These are phyloP conservation scores for Vanacampus margaritifer DNA, from an alignment of 2,113 vertebrate species.

Conservation along the genomic window DNA sequence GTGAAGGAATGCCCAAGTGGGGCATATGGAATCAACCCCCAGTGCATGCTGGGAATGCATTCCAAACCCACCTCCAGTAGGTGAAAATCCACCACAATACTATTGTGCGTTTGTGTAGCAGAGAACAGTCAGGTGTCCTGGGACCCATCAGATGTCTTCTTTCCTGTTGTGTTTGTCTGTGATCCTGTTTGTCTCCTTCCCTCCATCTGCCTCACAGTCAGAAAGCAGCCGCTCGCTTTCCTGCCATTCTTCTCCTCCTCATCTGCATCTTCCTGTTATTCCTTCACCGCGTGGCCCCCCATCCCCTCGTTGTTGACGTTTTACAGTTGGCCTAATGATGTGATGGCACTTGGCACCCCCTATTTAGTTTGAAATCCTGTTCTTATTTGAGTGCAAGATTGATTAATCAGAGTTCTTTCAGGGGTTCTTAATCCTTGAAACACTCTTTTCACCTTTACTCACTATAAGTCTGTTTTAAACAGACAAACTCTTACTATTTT, in stretches of 20 bases:
- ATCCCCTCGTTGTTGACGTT: constrained; percentile 24
- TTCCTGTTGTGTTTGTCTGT: constrained; percentile 36
- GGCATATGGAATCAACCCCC: not conserved
- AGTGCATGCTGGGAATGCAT: too few relatives aligned
- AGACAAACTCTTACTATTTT: too few relatives aligned
- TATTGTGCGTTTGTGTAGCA: not conserved
- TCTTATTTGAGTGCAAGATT: not conserved
- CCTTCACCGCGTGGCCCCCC: constrained; percentile 15
- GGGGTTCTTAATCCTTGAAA: too few relatives aligned
- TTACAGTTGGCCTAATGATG: not conserved
- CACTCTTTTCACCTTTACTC: too few relatives aligned
- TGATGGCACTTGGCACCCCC: not conserved
- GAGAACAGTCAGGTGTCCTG: not conserved
- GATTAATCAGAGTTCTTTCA: too few relatives aligned
- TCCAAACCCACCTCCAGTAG: too few relatives aligned
- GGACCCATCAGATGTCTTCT: constrained; percentile 14
- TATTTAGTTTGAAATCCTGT: not conserved
- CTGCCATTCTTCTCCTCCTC: constrained; percentile 67
- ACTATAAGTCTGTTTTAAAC: too few relatives aligned
- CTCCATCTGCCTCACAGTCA: constrained; percentile 49
- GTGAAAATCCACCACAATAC: too few relatives aligned
- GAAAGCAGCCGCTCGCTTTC: constrained; percentile 57
- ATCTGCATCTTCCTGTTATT: constrained; percentile 69
- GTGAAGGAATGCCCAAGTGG: not conserved
- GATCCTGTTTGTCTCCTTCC: constrained; percentile 65